Percentiles rank a stretch among this genome's conserved stretches.
Evolutionary conservation across 1,140 invertebrate species (phyloP).

Genomic region (Zaprionus camerounensis): DNA sequence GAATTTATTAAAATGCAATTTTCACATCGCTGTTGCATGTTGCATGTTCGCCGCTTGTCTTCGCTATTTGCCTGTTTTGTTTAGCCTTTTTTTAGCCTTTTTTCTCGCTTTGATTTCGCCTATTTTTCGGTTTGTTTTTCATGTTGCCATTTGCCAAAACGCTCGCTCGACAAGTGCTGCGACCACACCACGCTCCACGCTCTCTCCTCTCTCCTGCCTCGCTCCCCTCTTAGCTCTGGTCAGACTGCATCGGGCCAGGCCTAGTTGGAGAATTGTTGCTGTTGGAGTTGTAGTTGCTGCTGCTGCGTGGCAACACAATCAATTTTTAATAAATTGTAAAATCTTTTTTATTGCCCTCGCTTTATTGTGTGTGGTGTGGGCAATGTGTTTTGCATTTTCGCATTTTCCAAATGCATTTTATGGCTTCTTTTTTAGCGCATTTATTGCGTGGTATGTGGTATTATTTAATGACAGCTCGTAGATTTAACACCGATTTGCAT

Average conservation of each 20-base stretch:
- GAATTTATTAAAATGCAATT: conserved; percentile 82
- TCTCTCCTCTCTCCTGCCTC: conserved; percentile 1
- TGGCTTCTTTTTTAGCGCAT: conserved; percentile 38
- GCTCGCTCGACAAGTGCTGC: conserved; percentile 64
- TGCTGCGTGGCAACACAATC: conserved; percentile 77
- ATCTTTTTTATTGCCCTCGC: conserved; percentile 40
- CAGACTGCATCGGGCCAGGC: conserved; percentile 17
- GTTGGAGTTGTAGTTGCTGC: conserved; percentile 21
- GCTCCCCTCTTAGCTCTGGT: neutral
- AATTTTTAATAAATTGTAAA: conserved; percentile 81
- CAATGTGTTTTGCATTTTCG: conserved; percentile 69
- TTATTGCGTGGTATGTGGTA: conserved; percentile 58
- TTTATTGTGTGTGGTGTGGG: conserved; percentile 32
- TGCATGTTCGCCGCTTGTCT: conserved; percentile 58
- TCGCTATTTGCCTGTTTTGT: conserved; percentile 17
- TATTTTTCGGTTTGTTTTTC: conserved; percentile 52
- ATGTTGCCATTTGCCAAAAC: conserved; percentile 62
- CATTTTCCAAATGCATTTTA: conserved; percentile 39
- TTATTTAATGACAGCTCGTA: conserved; percentile 71
- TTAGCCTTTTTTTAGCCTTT: conserved; percentile 15
- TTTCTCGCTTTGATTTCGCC: conserved; percentile 28
- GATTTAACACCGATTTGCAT: conserved; percentile 54
- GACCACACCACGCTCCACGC: conserved; percentile 15
- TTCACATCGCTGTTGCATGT: conserved; percentile 68
- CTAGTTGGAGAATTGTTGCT: conserved; percentile 26